Base-by-base conservation (phyloP, 1,140 invertebrate genomes). In the Drosophila mayri region DNA sequence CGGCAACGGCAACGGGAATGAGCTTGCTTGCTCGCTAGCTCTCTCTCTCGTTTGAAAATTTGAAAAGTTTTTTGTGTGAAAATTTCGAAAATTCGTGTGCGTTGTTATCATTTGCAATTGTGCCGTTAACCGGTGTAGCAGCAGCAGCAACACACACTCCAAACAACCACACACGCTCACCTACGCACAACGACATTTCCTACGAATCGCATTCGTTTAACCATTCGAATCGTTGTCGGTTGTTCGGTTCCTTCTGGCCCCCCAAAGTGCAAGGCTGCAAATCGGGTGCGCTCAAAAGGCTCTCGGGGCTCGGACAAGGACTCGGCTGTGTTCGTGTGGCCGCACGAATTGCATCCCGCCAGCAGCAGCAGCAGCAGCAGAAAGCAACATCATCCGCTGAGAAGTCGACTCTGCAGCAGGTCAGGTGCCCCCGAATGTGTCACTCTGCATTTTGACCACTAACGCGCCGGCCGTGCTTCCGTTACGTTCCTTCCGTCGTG, bases 391-490 rank as follows among this genome's bases (percentile, higher is more conserved):
- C 67, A 47, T 43, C 59, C 46, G 20, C 70, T 18, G 54, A 40
- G 32, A 57, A 58, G 59, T 46, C 55, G 35, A 40, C 66, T 63
- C 58, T 77, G 65, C 57, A 70, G 60, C 57, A 82, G 61, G 62
- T 43, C 73, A 76, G 73, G 77, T 79, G 80, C 67, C 83, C 47
- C 62, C 74, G 70, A 76, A 91, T 90, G 87, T 92, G 90, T 92
- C 87, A 91, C 87, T 92, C 76, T 91, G 87, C 87, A 92, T 92
- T 92, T 72, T 92, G 91, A 92, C 91, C 91, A 92, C 91, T 86
- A 86, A 92, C 91, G 90, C 81, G 91, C 84, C 91, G 91, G 91
- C 91, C 81, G 81, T 87, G 85, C 88, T 90, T 92, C 90, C 91
- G 84, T 78, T 80, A 67, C 77, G 76, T 64, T 77, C 71, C 79